Base-by-base conservation (phyloP, 2,797 vertebrate genomes). In the Sternotherus odoratus region DNA sequence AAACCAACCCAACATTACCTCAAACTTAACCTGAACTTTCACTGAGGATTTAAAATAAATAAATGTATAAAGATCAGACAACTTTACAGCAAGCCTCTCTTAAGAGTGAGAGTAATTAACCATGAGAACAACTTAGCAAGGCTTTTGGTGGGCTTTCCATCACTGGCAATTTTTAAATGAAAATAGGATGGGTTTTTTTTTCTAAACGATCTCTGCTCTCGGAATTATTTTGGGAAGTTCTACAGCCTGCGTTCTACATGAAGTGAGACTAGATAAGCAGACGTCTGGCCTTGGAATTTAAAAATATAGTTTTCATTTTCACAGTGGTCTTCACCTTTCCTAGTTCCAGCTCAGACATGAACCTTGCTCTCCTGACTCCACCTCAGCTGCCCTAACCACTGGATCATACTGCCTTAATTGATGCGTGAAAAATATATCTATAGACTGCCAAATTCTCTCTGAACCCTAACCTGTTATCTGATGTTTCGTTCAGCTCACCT, bases 341-440 rank as follows among this genome's bases (percentile, higher is more conserved):
- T 7, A 83, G 36, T 6, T 49, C 24, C 39, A 46, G 23, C 43
- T 48, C 26, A 30, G 12, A 26, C 26, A 43, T 72, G 81, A 60
- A 6, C 5, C 33, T 56, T 84, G 30, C 3, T 16, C 2, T 2
- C 85, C 48, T 7, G 56, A 24, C 12, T 66, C 3, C 39, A 5
- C 39, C n/a, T 84, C 66, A 4, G 4, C 19, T 54, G 30, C 28
- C 5, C 36, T 43, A 2, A 2, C 2, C 28, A n/a, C 4, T 75
- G 13, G 2, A 24, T 5, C 16, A 26, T 75, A 77, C 78, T 87
- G 6, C 49, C 39, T 12, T 75, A 8, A 28, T 0, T 30, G 46
- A 86, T 63, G 63, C 24, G 12, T 43, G 6, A 0, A 0, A 0
- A 1, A 26, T 57, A 12, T 2, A 50, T 86, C 5, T 30, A 6